A percentile compares a stretch with the other conserved stretches of the same genome.
Conservation (phyloP, 2,797 vertebrate genomes). For the Eulemur rubriventer region DNA sequence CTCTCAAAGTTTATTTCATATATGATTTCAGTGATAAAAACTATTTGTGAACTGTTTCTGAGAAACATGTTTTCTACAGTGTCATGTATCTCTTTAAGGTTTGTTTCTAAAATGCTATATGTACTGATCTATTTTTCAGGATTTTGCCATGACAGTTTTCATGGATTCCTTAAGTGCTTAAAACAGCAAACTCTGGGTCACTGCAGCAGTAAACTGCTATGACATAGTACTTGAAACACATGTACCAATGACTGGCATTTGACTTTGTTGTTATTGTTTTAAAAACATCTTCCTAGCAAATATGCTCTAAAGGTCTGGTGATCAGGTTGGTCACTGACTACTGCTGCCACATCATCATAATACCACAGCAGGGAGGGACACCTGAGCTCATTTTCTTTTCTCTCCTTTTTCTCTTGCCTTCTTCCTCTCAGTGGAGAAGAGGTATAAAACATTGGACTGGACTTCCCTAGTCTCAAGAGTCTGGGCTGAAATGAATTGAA, state of each 20-base stretch:
- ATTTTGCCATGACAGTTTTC: conserved; percentile 15
- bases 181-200: background rate
- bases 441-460: background rate
- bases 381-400: background rate
- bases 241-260: background rate
- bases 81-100: background rate
- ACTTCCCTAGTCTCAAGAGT: conserved; percentile 42
- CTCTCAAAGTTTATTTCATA: conserved; percentile 42
- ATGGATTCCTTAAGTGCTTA: background rate
- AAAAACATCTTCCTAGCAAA: conserved; percentile 43
- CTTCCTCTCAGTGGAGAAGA: conserved; percentile 38
- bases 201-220: conserved; percentile 5
- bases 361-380: background rate
- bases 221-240: conserved; percentile 9
- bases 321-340: background rate
- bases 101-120: background rate
- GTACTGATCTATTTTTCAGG: conserved; percentile 30
- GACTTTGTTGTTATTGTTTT: conserved; percentile 27
- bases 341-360: background rate
- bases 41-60: conserved; percentile 33
- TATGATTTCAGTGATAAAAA: conserved; percentile 24
- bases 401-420: conserved; percentile 43
- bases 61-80: conserved; percentile 27
- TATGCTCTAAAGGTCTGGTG: background rate
- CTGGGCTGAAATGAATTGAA: conserved; percentile 51